phyloP scores from a whole-genome alignment of 2,888 invertebrate genomes.

The Amblyjoppa proteus region DNA sequence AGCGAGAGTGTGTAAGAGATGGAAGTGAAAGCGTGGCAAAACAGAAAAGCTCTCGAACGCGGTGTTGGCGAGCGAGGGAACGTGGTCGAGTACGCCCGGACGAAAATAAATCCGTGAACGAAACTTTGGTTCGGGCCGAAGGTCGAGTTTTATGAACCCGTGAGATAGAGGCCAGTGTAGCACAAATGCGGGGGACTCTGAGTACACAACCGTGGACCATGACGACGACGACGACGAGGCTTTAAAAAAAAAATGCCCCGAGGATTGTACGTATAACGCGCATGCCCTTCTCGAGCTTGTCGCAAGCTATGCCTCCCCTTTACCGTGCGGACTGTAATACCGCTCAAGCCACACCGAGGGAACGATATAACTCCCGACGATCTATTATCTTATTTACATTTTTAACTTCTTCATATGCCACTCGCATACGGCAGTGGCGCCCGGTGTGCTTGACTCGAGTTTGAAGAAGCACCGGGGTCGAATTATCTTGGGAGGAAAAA shows the following conservation, averaged over 20 bases:
- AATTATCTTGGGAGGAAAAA: constrained; percentile 37
- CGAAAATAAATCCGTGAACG: constrained; percentile 60
- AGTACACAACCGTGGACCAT: constrained; percentile 25
- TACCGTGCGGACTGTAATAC: constrained; percentile 32
- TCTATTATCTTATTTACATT: constrained; percentile 63
- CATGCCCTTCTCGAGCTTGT: neutral
- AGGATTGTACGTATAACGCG: constrained; percentile 15
- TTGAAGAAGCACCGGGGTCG: constrained; percentile 54
- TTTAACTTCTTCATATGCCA: constrained; percentile 49
- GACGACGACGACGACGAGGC: constrained; percentile 33
- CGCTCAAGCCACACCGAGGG: constrained; percentile 39
- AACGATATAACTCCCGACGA: constrained; percentile 52
- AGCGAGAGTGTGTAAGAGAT: neutral
- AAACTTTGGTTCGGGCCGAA: constrained; percentile 49
- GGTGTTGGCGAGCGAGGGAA: constrained; percentile 36
- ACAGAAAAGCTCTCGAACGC: constrained; percentile 48
- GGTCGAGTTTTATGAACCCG: constrained; percentile 65
- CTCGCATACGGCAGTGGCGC: constrained; percentile 40
- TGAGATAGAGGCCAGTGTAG: constrained; percentile 13
- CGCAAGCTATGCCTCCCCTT: neutral
- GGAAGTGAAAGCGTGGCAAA: constrained; percentile 20
- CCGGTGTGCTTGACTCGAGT: constrained; percentile 63
- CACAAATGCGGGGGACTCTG: neutral
- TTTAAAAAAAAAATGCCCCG: constrained; percentile 32
- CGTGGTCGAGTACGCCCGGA: constrained; percentile 34